A percentile compares a stretch with the other conserved stretches of the same genome.
These are phyloP conservation scores for Chromoteleia sp. DNA, from an alignment of 2,888 invertebrate species.

Conservation along the genomic window DNA sequence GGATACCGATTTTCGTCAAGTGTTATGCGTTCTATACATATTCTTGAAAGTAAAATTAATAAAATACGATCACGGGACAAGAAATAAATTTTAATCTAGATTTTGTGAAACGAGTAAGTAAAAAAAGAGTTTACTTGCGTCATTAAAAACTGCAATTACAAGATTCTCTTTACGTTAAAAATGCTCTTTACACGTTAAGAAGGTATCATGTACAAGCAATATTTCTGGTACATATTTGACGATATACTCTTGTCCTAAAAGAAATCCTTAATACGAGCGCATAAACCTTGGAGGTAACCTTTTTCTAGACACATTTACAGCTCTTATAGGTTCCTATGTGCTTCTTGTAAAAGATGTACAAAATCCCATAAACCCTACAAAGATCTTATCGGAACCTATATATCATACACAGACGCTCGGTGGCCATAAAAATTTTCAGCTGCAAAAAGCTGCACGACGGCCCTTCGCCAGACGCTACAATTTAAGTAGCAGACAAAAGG, in stretches of 20 bases:
- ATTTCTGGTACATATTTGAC: constrained; percentile 47
- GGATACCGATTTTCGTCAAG: constrained; percentile 10
- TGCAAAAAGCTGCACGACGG: constrained; percentile 33
- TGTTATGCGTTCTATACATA: neutral
- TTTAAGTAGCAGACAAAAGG: constrained; percentile 41
- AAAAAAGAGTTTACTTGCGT: neutral
- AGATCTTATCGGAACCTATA: constrained; percentile 55
- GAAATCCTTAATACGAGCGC: constrained; percentile 49
- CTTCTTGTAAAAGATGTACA: constrained; percentile 54
- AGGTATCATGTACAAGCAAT: constrained; percentile 24
- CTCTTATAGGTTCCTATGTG: constrained; percentile 53
- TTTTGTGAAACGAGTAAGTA: too few relatives aligned
- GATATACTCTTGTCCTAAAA: constrained; percentile 35
- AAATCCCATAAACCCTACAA: constrained; percentile 53
- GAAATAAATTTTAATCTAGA: neutral
- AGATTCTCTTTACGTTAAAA: constrained; percentile 16
- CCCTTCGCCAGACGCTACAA: constrained; percentile 23
- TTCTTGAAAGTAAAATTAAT: constrained; percentile 9
- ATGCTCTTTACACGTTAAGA: constrained; percentile 10
- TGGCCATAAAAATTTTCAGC: constrained; percentile 44
- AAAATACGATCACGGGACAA: neutral
- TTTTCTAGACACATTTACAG: constrained; percentile 52
- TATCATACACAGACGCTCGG: constrained; percentile 54
- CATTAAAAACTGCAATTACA: neutral
- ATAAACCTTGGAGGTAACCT: constrained; percentile 40